Evolutionary conservation across 2,888 invertebrate species (phyloP).

Genomic region (Cerceris rybyensis): DNA sequence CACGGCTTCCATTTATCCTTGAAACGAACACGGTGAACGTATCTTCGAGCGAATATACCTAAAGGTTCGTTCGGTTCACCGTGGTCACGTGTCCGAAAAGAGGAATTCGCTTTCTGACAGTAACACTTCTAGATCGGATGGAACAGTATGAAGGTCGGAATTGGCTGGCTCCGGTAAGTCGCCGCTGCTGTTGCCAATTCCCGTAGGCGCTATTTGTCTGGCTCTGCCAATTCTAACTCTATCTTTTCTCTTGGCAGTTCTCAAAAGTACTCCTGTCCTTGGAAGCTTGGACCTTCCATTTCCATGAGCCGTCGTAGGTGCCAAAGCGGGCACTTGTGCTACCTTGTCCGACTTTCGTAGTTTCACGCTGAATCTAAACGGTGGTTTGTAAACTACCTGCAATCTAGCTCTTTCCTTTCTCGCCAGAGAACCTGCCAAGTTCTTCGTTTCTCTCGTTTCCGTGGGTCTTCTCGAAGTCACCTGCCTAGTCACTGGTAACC

Average conservation of each 20-base stretch:
- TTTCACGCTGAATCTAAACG: conserved; percentile 93
- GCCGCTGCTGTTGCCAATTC: conserved; percentile 60
- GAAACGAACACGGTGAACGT: background rate
- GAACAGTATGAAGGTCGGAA: conserved; percentile 85
- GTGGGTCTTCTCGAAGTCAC: conserved; percentile 36
- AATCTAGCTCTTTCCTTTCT: conserved; percentile 84
- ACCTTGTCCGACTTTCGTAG: conserved; percentile 88
- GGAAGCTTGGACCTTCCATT: conserved; percentile 66
- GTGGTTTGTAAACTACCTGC: conserved; percentile 94
- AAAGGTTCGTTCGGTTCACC: conserved; percentile 19
- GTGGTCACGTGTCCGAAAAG: conserved; percentile 83
- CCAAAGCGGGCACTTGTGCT: conserved; percentile 82
- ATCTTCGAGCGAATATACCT: conserved; percentile 4
- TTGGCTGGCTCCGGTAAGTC: conserved; percentile 80
- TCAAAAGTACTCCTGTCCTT: conserved; percentile 83
- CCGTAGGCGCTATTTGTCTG: conserved; percentile 75
- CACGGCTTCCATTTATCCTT: background rate
- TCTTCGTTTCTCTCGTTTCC: conserved; percentile 40
- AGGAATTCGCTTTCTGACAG: conserved; percentile 85
- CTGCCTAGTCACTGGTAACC: conserved; percentile 43
- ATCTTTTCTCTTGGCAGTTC: conserved; percentile 76
- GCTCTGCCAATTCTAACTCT: conserved; percentile 71
- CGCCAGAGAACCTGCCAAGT: conserved; percentile 32
- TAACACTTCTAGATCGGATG: conserved; percentile 85
- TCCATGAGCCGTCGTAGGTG: conserved; percentile 48